Evolutionary conservation across 2,113 vertebrate species (phyloP).

Genomic region (Lates calcarifer): DNA sequence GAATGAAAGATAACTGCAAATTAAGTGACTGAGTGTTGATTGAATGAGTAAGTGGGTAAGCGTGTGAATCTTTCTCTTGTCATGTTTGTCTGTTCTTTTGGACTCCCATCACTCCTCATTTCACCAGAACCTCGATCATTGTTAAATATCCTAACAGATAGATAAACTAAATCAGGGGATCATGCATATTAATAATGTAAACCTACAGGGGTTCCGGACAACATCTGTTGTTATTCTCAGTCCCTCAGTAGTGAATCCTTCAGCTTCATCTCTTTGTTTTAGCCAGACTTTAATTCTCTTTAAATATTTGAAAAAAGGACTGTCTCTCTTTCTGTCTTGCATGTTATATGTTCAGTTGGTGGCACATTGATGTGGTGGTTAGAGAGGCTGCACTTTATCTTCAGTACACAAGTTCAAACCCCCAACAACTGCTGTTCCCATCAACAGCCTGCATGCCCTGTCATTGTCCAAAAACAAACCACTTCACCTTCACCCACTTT

Average conservation of each 20-base stretch:
- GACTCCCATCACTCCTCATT: constrained; percentile 14
- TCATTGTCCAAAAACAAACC: background rate
- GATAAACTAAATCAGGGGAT: background rate
- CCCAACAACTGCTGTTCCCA: background rate
- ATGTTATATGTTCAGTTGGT: background rate
- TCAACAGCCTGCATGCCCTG: background rate
- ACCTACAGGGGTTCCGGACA: background rate
- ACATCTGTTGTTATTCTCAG: background rate
- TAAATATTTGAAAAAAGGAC: background rate
- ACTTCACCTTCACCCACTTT: background rate
- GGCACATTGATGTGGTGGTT: background rate
- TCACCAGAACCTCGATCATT: background rate
- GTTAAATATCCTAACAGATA: background rate
- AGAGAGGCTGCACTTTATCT: background rate
- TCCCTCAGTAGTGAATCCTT: no score
- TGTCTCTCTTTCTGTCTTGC: background rate
- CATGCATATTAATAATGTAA: background rate
- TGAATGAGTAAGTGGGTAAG: constrained; percentile 52
- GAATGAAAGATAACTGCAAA: constrained; percentile 62
- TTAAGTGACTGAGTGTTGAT: constrained; percentile 63
- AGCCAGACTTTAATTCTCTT: background rate
- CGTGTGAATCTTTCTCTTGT: constrained; percentile 42
- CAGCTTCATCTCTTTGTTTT: no score
- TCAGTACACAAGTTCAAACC: background rate
- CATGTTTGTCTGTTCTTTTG: background rate